Conservation (phyloP, 2,797 vertebrate genomes). For the Sebastes kiyomatsui region DNA sequence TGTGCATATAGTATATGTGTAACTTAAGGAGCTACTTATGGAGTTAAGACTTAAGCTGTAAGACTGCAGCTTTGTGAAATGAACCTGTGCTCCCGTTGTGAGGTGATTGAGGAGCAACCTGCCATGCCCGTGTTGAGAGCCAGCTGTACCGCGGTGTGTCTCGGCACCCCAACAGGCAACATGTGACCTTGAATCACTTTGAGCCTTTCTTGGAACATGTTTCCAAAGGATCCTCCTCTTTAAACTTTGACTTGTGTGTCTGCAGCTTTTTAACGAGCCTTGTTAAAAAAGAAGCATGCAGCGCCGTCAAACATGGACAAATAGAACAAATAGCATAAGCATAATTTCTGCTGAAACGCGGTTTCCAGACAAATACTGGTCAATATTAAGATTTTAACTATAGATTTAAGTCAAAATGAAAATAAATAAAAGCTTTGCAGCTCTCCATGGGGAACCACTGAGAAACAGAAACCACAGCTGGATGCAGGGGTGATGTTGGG, state of each 20-base stretch:
- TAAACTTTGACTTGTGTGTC: neutral
- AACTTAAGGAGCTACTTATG: neutral
- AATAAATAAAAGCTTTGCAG: neutral
- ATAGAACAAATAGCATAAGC: neutral
- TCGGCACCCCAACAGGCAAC: neutral
- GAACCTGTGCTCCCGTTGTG: neutral
- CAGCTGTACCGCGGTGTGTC: slow-evolving; percentile 4
- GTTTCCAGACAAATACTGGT: neutral
- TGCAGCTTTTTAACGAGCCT: neutral
- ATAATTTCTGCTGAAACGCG: neutral
- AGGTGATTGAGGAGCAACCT: neutral
- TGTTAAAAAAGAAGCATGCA: neutral
- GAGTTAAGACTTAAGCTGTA: neutral
- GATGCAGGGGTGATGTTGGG: neutral
- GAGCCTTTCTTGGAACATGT: neutral
- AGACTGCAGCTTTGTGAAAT: slow-evolving; percentile 22
- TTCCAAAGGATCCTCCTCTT: neutral
- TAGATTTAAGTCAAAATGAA: neutral
- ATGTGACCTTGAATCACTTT: slow-evolving; percentile 12
- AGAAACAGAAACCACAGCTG: neutral
- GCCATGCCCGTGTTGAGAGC: neutral
- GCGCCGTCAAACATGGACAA: neutral
- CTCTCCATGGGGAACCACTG: neutral
- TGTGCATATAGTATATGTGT: neutral
- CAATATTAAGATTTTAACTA: neutral